A percentile compares a stretch with the other conserved stretches of the same genome.
Conservation (phyloP, 1,140 invertebrate species). For the Stegodyphus mimosarum region DNA sequence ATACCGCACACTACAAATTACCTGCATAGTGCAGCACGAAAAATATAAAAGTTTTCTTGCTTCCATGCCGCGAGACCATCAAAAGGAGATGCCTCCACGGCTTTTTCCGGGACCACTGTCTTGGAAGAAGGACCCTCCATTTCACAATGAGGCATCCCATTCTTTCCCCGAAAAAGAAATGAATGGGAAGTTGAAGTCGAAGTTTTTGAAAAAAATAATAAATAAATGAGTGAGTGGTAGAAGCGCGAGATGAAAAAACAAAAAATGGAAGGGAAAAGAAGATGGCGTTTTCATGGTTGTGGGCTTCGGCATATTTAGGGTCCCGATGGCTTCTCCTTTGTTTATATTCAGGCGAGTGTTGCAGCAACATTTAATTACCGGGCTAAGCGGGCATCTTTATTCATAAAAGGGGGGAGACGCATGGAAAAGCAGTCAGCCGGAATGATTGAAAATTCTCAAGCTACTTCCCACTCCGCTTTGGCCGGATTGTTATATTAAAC, state of each 20-base stretch:
- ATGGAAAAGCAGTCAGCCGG: conserved; percentile 47
- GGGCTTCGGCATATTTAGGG: conserved; percentile 50
- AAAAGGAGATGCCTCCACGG: not conserved
- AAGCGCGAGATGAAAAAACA: conserved; percentile 15
- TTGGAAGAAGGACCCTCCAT: conserved; percentile 43
- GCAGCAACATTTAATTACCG: conserved; percentile 59
- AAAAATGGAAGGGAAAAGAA: conserved; percentile 16
- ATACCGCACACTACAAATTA: not conserved
- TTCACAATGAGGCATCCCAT: conserved; percentile 19
- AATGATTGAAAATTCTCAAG: conserved; percentile 58
- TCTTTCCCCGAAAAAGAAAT: conserved; percentile 27
- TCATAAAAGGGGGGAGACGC: conserved; percentile 48
- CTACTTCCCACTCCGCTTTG: conserved; percentile 38
- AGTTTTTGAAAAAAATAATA: conserved; percentile 26
- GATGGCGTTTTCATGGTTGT: conserved; percentile 51
- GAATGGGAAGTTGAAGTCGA: conserved; percentile 40
- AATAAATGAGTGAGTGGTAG: not conserved
- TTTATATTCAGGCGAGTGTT: conserved; percentile 57
- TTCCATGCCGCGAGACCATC: not conserved
- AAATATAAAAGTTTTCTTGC: conserved; percentile 41
- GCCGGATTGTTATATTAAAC: conserved; percentile 58
- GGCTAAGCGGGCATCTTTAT: conserved; percentile 58
- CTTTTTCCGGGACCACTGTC: conserved; percentile 50
- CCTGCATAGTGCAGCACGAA: not conserved
- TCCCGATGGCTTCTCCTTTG: conserved; percentile 53